Conservation (phyloP, 2,113 vertebrate genomes). For the Cyanoderma ruficeps region DNA sequence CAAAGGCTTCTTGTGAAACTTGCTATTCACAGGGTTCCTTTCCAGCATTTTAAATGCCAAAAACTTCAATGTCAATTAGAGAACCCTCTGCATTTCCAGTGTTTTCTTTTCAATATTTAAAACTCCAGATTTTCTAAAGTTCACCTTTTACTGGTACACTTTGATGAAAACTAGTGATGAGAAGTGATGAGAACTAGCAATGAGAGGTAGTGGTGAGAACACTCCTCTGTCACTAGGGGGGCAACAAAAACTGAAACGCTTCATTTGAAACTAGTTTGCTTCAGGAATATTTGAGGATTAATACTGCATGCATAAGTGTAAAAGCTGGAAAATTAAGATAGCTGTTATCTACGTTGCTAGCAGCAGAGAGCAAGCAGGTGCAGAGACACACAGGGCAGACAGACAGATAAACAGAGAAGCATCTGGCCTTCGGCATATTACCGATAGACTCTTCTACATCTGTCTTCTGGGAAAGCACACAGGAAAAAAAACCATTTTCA, state of each 20-base stretch:
- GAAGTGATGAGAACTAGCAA: background rate
- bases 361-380: background rate
- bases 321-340: background rate
- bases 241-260: background rate
- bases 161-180: background rate
- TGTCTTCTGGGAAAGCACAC: background rate
- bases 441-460: background rate
- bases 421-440: background rate
- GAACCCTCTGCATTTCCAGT: background rate
- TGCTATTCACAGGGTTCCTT: background rate
- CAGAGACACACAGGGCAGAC: background rate
- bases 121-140: background rate
- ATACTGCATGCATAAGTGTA: background rate
- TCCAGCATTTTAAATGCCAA: background rate
- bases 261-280: background rate
- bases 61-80: background rate
- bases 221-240: background rate
- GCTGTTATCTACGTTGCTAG: background rate
- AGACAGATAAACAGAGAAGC: background rate
- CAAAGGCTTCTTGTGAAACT: background rate
- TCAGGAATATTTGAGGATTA: background rate
- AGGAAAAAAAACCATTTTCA: background rate
- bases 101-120: background rate
- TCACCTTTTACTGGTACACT: background rate
- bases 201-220: background rate